Conservation (phyloP, 2,888 invertebrate genomes). For the Psylliodes chrysocephalus region DNA sequence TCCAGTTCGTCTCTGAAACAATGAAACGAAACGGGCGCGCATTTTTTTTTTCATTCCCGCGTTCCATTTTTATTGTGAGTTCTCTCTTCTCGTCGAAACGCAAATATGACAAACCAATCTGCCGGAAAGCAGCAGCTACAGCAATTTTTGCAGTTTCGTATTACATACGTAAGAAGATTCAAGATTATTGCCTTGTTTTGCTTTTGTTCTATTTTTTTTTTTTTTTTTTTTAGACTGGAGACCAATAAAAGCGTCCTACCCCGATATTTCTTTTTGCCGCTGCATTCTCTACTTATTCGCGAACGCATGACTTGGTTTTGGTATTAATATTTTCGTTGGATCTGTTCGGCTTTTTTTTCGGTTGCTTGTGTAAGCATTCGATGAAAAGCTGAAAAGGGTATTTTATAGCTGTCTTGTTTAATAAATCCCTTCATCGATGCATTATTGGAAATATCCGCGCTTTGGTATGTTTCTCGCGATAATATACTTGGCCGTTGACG, state of each 20-base stretch:
- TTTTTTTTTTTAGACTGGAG: constrained; percentile 21
- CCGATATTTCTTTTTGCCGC: constrained; percentile 26
- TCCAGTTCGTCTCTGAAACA: constrained; percentile 29
- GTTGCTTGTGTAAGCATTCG: constrained; percentile 24
- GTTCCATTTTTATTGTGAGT: constrained; percentile 35
- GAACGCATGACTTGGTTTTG: constrained; percentile 44
- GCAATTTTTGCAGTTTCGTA: constrained; percentile 49
- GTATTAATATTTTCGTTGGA: constrained; percentile 39
- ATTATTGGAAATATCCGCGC: constrained; percentile 1
- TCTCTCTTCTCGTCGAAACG: constrained; percentile 37
- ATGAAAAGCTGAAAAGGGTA: constrained; percentile 6
- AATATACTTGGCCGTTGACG: too few relatives aligned
- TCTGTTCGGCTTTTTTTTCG: constrained; percentile 11
- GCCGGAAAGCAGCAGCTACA: constrained; percentile 35
- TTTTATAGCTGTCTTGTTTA: constrained; percentile 18
- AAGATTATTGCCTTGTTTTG: constrained; percentile 51
- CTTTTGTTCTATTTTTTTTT: constrained; percentile 48
- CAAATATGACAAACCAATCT: constrained; percentile 41
- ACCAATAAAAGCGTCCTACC: constrained; percentile 25
- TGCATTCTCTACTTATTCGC: constrained; percentile 39
- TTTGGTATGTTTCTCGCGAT: too few relatives aligned
- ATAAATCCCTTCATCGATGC: constrained; percentile 11
- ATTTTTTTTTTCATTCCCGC: constrained; percentile 9
- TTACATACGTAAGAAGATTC: constrained; percentile 48
- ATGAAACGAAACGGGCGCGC: constrained; percentile 12